phyloP scores from a whole-genome alignment of 2,888 invertebrate species.

The Nomada flava region DNA sequence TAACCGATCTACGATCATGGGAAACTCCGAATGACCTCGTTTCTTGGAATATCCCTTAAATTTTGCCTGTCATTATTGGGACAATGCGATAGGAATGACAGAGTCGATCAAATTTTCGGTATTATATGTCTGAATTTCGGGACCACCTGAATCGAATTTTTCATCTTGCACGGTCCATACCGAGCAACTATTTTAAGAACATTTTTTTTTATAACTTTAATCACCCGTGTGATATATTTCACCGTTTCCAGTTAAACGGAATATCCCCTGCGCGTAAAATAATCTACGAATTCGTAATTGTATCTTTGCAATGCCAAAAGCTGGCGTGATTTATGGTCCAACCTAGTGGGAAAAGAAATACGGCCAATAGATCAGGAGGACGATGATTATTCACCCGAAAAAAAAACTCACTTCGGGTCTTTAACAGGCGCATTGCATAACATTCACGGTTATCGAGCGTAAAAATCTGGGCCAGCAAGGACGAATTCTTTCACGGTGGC shows the following conservation, averaged over 20 bases:
- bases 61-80: slow-evolving; percentile 5
- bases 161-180: too few species aligned
- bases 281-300: too few species aligned
- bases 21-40: slow-evolving; percentile 45
- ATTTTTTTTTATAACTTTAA: too few species aligned
- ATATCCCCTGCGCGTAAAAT: too few species aligned
- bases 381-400: too few species aligned
- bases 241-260: too few species aligned
- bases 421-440: slow-evolving; percentile 35
- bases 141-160: too few species aligned
- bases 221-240: too few species aligned
- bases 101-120: not conserved
- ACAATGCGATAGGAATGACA: not conserved
- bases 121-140: not conserved
- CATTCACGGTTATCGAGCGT: slow-evolving; percentile 32
- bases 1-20: slow-evolving; percentile 47
- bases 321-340: too few species aligned
- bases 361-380: not conserved
- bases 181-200: too few species aligned
- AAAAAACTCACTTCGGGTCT: slow-evolving; percentile 27
- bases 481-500: slow-evolving; percentile 55
- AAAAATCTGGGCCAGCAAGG: slow-evolving; percentile 51
- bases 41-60: slow-evolving; percentile 39
- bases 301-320: too few species aligned
- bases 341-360: not conserved